Conservation (phyloP, 2,113 vertebrate species). For the Glaucomys volans region DNA sequence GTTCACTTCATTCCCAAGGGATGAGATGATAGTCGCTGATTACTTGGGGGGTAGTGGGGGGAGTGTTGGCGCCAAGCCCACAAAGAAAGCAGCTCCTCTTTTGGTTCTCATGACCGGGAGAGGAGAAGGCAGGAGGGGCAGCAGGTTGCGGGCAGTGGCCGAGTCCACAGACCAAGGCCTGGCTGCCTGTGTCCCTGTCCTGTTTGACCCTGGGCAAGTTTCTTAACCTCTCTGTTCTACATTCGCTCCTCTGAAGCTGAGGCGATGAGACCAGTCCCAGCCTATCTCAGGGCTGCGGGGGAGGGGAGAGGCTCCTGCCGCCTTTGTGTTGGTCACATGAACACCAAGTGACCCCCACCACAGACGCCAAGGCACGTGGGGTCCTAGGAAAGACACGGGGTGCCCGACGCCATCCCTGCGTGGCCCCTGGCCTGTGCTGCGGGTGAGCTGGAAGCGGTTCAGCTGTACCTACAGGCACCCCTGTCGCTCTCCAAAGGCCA, state of each 20-base stretch:
- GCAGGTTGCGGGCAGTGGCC: accelerated
- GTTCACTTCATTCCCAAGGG: background rate
- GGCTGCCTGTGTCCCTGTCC: background rate
- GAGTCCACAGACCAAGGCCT: background rate
- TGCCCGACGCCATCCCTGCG: accelerated
- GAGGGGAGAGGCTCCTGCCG: background rate
- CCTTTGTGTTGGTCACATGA: background rate
- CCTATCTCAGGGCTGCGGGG: too few relatives aligned
- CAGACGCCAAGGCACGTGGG: accelerated
- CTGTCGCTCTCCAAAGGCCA: too few relatives aligned
- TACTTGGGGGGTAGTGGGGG: background rate
- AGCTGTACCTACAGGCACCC: background rate
- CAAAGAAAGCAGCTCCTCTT: background rate
- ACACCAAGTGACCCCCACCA: accelerated
- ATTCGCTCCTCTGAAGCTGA: background rate
- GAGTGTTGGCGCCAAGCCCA: background rate
- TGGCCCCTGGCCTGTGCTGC: background rate
- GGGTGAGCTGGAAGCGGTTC: background rate
- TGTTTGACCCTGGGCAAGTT: background rate
- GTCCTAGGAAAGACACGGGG: background rate
- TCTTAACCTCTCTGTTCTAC: background rate
- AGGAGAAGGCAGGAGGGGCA: background rate
- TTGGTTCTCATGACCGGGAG: accelerated
- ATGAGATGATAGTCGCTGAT: constrained; percentile 56
- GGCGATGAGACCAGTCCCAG: background rate